Evolutionary conservation across 2,797 vertebrate species (phyloP).

Genomic region (Cuculus canorus): DNA sequence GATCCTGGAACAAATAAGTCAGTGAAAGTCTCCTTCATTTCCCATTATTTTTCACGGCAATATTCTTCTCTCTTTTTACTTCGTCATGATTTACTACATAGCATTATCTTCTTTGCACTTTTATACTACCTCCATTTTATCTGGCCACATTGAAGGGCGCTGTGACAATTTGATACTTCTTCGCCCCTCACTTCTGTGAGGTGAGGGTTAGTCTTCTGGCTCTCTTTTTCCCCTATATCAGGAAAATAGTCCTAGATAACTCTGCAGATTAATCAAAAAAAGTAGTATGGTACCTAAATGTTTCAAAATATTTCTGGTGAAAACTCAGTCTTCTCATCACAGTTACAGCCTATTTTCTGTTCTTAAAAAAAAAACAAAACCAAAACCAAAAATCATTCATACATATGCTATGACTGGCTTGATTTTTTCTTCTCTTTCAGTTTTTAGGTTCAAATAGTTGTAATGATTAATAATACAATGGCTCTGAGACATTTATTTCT

Average conservation of each 20-base stretch:
- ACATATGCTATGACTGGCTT: background rate
- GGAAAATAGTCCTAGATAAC: background rate
- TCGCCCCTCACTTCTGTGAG: background rate
- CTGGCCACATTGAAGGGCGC: background rate
- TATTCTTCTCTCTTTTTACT: background rate
- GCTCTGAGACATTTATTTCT: slow-evolving; percentile 39
- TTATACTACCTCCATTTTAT: background rate
- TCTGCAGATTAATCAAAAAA: background rate
- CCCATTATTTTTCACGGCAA: background rate
- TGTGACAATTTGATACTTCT: background rate
- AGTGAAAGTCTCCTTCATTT: background rate
- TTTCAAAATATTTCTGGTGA: background rate
- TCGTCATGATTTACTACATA: background rate
- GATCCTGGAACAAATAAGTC: background rate
- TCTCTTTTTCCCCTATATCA: background rate
- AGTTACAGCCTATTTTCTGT: background rate
- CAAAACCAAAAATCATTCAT: background rate
- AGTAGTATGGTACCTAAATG: background rate
- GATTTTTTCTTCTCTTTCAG: slow-evolving; percentile 20
- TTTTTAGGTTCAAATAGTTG: slow-evolving; percentile 41
- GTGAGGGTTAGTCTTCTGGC: background rate
- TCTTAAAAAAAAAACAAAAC: background rate
- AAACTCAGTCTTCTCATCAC: background rate
- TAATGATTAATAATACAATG: slow-evolving; percentile 47
- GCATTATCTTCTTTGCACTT: background rate